phyloP scores from a whole-genome alignment of 2,888 invertebrate species.

The Phrixothrix hirtus region DNA sequence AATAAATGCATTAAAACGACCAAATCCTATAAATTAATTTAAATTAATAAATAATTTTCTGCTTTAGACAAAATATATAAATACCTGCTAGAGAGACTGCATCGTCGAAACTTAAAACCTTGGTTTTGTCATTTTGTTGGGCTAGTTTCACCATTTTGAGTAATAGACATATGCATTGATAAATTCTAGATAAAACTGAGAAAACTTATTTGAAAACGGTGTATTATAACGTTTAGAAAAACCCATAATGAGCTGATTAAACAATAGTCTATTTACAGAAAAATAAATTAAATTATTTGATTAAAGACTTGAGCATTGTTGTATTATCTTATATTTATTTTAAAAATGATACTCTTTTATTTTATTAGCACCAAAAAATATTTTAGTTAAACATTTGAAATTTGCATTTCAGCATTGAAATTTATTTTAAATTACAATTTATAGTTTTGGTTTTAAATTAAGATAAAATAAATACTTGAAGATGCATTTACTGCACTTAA shows the following conservation, averaged over 20 bases:
- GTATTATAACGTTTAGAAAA: background rate
- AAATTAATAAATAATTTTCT: background rate
- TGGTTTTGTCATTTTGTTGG: background rate
- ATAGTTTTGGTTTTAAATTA: too few relatives aligned
- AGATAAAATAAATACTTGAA: too few relatives aligned
- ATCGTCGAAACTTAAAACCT: background rate
- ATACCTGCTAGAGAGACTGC: background rate
- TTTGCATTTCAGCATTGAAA: too few relatives aligned
- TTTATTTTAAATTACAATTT: too few relatives aligned
- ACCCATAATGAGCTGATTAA: background rate
- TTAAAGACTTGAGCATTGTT: too few relatives aligned
- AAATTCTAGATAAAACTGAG: background rate
- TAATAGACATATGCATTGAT: background rate
- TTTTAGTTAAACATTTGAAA: too few relatives aligned
- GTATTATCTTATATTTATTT: too few relatives aligned
- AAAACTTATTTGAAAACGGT: background rate
- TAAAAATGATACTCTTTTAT: too few relatives aligned
- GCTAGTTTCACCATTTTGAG: background rate
- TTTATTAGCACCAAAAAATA: too few relatives aligned
- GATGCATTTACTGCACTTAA: too few relatives aligned
- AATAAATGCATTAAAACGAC: constrained; percentile 64
- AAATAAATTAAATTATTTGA: background rate
- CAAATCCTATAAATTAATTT: constrained; percentile 56
- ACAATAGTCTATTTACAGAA: background rate
- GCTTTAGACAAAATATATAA: background rate